phyloP scores from a whole-genome alignment of 2,113 vertebrate species.

The Abramis brama region DNA sequence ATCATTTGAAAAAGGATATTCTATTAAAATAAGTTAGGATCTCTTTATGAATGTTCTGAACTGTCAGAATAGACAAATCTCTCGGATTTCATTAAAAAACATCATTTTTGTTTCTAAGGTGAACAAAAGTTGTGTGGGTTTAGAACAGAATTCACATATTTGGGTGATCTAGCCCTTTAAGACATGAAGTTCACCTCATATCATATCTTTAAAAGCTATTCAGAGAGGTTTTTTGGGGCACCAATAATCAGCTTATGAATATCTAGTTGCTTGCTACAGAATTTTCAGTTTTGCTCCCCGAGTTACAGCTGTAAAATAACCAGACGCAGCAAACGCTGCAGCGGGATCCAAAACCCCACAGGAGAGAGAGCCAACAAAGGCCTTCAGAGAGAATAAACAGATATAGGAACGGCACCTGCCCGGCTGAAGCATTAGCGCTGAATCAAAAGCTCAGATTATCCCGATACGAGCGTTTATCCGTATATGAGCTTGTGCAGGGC shows the following conservation, averaged over 20 bases:
- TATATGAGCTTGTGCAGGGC: slow-evolving; percentile 11
- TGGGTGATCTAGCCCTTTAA: neutral
- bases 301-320: neutral
- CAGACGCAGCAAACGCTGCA: neutral
- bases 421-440: neutral
- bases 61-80: too few relatives aligned
- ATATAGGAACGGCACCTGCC: neutral
- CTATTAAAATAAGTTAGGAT: too few relatives aligned
- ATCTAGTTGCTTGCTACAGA: neutral
- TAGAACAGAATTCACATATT: too few relatives aligned
- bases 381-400: neutral
- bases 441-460: slow-evolving; percentile 20
- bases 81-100: too few relatives aligned
- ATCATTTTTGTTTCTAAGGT: too few relatives aligned
- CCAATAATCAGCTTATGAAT: neutral
- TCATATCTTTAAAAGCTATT: neutral
- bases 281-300: too few relatives aligned
- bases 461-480: neutral
- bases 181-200: too few relatives aligned
- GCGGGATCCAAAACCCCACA: neutral
- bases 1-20: too few relatives aligned
- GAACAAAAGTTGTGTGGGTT: too few relatives aligned
- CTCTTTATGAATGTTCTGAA: too few relatives aligned
- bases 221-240: rapidly evolving
- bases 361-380: neutral